phyloP scores from a whole-genome alignment of 2,113 vertebrate species.

The Manacus vitellinus region DNA sequence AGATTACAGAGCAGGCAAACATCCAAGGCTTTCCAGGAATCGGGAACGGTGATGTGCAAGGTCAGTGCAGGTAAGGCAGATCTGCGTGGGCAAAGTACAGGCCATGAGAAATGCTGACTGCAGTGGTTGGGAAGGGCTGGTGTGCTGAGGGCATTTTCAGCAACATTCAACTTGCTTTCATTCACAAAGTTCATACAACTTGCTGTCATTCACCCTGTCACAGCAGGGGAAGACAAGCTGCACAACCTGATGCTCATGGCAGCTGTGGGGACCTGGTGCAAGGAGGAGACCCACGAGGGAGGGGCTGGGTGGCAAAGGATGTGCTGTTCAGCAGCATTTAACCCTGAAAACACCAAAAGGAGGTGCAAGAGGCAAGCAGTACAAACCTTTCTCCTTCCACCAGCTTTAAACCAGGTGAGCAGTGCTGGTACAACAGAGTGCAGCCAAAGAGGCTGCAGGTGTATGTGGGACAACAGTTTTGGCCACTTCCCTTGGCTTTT shows the following conservation, averaged over 20 bases:
- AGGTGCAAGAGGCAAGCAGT: not conserved
- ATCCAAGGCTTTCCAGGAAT: not conserved
- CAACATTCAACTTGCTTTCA: not conserved
- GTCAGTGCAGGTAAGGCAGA: not conserved
- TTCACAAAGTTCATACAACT: not conserved
- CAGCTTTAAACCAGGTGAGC: not conserved
- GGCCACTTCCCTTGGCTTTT: not conserved
- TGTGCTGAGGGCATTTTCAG: not conserved
- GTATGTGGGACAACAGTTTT: not conserved
- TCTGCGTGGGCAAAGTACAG: not conserved
- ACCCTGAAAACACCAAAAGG: not conserved
- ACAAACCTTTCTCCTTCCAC: not conserved
- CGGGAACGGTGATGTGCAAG: accelerated
- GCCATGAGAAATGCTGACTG: not conserved
- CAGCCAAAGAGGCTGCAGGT: not conserved
- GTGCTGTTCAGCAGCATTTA: not conserved
- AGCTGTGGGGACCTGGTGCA: not conserved
- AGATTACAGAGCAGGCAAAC: not conserved
- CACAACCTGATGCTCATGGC: accelerated
- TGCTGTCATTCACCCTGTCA: accelerated
- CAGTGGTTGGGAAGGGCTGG: not conserved
- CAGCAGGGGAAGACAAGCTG: not conserved
- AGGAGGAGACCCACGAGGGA: not conserved
- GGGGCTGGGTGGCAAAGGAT: not conserved
- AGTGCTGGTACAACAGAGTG: not conserved